These are phyloP conservation scores for Danaus chrysippus DNA, from an alignment of 2,888 invertebrate genomes.

Conservation along the genomic window DNA sequence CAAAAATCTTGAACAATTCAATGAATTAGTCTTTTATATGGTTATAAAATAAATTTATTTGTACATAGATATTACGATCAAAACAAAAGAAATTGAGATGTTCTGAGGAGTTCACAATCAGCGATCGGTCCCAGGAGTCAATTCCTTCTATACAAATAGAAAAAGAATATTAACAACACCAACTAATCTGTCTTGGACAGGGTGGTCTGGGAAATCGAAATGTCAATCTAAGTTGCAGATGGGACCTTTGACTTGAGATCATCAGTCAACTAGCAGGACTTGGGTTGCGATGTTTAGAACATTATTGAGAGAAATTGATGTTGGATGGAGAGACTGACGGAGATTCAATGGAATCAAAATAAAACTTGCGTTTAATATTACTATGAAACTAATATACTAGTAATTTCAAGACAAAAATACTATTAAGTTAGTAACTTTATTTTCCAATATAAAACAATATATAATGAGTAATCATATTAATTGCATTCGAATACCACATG, in stretches of 20 bases:
- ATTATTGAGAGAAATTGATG: slow-evolving; percentile 1
- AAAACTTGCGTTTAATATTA: too few relatives aligned
- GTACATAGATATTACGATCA: not conserved
- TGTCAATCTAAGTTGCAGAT: slow-evolving; percentile 73
- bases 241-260: slow-evolving; percentile 54
- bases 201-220: slow-evolving; percentile 35
- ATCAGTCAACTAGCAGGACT: slow-evolving; percentile 40
- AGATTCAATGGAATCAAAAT: too few relatives aligned
- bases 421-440: too few relatives aligned
- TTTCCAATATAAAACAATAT: too few relatives aligned
- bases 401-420: too few relatives aligned
- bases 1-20: too few relatives aligned
- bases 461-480: too few relatives aligned
- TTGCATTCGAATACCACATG: too few relatives aligned
- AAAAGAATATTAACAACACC: slow-evolving; percentile 33
- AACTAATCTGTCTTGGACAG: slow-evolving; percentile 57
- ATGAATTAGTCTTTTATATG: too few relatives aligned
- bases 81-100: slow-evolving; percentile 10
- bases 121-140: slow-evolving; percentile 15
- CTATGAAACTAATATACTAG: too few relatives aligned
- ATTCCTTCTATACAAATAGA: slow-evolving; percentile 15
- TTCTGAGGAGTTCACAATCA: slow-evolving; percentile 23
- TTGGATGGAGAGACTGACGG: not conserved
- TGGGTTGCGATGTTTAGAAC: not conserved
- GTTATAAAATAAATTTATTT: too few relatives aligned